These are phyloP conservation scores for Enteromius viviparus DNA, from an alignment of 2,797 vertebrate species.

Conservation along the genomic window DNA sequence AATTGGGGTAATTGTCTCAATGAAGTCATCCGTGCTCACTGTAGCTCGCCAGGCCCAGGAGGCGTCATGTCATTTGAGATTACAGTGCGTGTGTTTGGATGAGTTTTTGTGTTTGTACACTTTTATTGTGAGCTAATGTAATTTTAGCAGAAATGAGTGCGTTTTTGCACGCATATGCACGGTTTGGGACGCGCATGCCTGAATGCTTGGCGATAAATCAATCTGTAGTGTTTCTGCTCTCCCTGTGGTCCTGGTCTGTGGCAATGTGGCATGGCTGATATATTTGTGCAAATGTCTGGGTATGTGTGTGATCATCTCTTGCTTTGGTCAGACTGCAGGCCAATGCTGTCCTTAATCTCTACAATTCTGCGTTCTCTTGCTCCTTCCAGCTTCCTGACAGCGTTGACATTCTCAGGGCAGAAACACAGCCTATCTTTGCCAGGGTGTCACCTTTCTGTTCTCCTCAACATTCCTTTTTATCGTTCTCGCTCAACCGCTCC, in stretches of 20 bases:
- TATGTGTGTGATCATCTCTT: conserved; percentile 1
- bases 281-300: conserved; percentile 17
- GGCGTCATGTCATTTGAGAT: conserved; percentile 11
- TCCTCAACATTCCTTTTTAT: conserved; percentile 48
- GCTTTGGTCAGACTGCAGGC: conserved; percentile 32
- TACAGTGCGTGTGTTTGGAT: conserved; percentile 17
- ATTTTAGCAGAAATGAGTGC: background rate
- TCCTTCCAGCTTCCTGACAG: conserved; percentile 58
- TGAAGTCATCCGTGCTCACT: conserved; percentile 40
- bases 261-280: conserved; percentile 36
- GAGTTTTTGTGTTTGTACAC: conserved; percentile 12
- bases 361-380: conserved; percentile 19
- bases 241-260: conserved; percentile 27
- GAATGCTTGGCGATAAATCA: conserved; percentile 4
- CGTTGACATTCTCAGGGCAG: conserved; percentile 70
- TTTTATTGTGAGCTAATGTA: conserved; percentile 38
- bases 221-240: background rate
- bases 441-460: conserved; percentile 72
- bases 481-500: conserved; percentile 20
- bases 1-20: conserved; percentile 59
- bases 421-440: conserved; percentile 70
- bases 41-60: conserved; percentile 18
- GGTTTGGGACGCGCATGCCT: background rate
- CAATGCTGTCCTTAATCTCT: conserved; percentile 33
- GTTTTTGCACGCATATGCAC: background rate